Evolutionary conservation across 2,113 vertebrate genomes (phyloP), one percentile per base, ranked within the genome.

Genomic region (Leucopsar rothschildi): DNA sequence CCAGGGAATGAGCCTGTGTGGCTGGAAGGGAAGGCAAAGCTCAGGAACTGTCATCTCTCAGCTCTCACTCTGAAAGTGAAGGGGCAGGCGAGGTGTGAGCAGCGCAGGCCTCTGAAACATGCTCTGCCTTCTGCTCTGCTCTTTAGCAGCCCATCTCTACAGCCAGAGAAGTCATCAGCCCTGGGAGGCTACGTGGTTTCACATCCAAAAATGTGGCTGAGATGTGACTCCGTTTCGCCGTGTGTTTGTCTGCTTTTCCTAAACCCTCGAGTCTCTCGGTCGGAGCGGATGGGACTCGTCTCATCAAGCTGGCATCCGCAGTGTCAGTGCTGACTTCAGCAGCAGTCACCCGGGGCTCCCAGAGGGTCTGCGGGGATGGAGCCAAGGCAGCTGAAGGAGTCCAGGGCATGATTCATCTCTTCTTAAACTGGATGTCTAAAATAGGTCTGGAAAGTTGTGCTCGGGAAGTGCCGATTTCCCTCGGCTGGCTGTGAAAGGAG

Each of bases 401-500:
- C 91, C 92, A 68, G 92, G 76, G n/a, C 59, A 31, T 88, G 91
- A 96, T 92, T 96, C 88, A 95, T 94, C 80, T 95, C 56, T 52
- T 61, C 80, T 86, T 90, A 70, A 93, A 93, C 83, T 50, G 79
- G 64, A 88, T 19, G 1, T 93, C 91, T 94, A 73, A 97, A 96
- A 90, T 86, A 95, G 88, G 68, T 52, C 92, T 93, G 92, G 94
- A 93, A 94, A 94, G 92, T 93, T 91, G 60, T 77, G 47, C 88
- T 92, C 1, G 19, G 86, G 84, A 94, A 93, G 82, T 37, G 92
- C 76, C 1, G 60, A 78, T 91, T 95, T 86, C 72, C 88, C 60
- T 88, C 5, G 1, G 13, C 91, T 94, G 91, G 77, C 95, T 91
- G 88, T 86, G 94, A 93, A 93, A 92, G 90, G 86, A 88, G 60